Evolutionary conservation across 2,888 invertebrate species (phyloP).

Genomic region (Eudemis profundana): DNA sequence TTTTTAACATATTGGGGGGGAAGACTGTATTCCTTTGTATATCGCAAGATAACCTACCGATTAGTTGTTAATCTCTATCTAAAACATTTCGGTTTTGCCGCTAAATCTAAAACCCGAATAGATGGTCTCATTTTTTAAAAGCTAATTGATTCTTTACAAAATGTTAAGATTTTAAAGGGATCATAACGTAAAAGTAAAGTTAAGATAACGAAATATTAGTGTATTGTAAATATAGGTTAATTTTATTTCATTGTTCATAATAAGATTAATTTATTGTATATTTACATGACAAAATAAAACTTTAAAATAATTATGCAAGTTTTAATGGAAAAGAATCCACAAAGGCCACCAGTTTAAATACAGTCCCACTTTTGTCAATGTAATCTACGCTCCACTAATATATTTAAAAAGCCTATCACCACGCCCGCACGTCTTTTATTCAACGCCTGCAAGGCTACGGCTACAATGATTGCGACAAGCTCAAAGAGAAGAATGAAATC

Average conservation of each 20-base stretch:
- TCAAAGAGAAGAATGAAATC: no score
- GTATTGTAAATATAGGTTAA: slow-evolving; percentile 44
- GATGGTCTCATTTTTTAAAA: background rate
- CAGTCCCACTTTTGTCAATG: no score
- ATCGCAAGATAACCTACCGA: slow-evolving; percentile 4
- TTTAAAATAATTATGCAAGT: background rate
- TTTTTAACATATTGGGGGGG: background rate
- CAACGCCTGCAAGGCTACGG: no score
- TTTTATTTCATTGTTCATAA: background rate
- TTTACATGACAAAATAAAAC: slow-evolving; percentile 27
- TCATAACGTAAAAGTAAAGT: background rate
- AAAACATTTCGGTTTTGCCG: background rate
- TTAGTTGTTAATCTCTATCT: background rate
- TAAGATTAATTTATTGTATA: slow-evolving; percentile 29
- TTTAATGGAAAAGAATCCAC: background rate
- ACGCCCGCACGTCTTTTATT: no score
- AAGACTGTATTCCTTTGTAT: background rate
- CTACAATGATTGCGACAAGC: no score
- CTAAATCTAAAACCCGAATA: background rate
- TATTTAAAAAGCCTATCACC: no score
- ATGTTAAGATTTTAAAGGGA: background rate
- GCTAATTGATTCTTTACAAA: background rate
- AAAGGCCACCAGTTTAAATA: no score
- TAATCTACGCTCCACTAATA: no score
- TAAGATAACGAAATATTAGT: slow-evolving; percentile 1